Base-by-base conservation (phyloP, 2,113 vertebrate genomes). In the Gallinago undulata region DNA sequence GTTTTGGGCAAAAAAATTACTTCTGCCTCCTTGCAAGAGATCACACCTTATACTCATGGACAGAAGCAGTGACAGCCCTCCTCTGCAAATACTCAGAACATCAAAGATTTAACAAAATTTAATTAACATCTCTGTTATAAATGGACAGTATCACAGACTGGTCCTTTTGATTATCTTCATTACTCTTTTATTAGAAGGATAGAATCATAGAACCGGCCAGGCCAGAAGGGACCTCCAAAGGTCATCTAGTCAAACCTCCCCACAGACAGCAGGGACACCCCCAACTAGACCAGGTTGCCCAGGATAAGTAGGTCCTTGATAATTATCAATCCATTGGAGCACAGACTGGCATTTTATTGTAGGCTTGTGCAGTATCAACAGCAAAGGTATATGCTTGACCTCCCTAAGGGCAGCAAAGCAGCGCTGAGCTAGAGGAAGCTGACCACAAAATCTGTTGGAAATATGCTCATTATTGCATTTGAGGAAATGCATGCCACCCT, bases 121-220 rank as follows among this genome's bases (percentile, higher is more conserved):
- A 64, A 96, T 96, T 95, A 93, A 88, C n/a, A 59, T 62, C 41
- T 85, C 69, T 22, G 15, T 94, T 79, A 94, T 92, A 91, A 90
- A 93, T 84, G 74, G 35, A 31, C 14, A 18, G 31, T 62, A 90
- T 73, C 41, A 67, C 31, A 81, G 59, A 45, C 63, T 4, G 39
- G 41, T 86, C 57, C 68, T 70, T 60, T 47, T 63, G 27, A 51
- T 70, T 84, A 64, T 63, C 60, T 56, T 75, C 85, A 83, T 90
- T 31, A 8, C 28, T 62, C 59, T 83, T 80, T 83, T 51, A 59
- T 89, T 91, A 90, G 67, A 51, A 66, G 55, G n/a, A 43, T 43
- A 43, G 41, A 15, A 43, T 43, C 41, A 43, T 43, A 43, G 41
- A 43, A 43, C 16, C 6, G 6, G 13, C 41, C 41, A 43, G 41